Base-by-base conservation (phyloP, 2,113 vertebrate species). In the Ardeotis arabs region DNA sequence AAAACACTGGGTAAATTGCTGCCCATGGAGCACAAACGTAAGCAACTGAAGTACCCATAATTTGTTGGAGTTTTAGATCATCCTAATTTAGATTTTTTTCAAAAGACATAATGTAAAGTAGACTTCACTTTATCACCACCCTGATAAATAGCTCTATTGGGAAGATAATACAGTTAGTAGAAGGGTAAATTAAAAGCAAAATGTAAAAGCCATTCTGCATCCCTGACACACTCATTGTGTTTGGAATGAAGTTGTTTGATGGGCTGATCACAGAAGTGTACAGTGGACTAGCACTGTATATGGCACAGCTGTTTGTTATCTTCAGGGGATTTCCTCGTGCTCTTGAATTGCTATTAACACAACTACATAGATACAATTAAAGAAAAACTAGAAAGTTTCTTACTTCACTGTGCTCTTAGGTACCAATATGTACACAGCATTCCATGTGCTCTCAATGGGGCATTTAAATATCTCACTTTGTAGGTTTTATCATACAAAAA, bases 61-160 rank as follows among this genome's bases (percentile, higher is more conserved):
- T 97, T 96, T 93, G 79, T 68, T 94, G 64, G 84, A 96, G 63
- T 94, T 97, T 96, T 80, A 95, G 77, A 94, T 95, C 83, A 90
- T 94, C 94, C 68, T 95, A 96, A 97, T 97, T 95, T 93, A 96
- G 93, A 79, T 93, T 86, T 92, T 91, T 96, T 97, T 95, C 89
- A 96, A 96, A 95, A 93, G 93, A 78, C 89, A 90, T 84, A 90
- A 85, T 93, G 82, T 76, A 88, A 89, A 95, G 84, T 96, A 96
- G 89, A 93, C 28, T 84, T 84, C 67, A 64, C 59, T 95, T 96
- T 96, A 96, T 93, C 19, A 2, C 50, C 83, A 94, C 66, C 70
- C 89, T 84, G 82, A 96, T 85, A 93, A 91, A 90, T 21, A 77
- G 73, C 79, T 95, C 63, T 87, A 89, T 80, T 69, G 76, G 78